Evolutionary conservation across 1,140 invertebrate species (phyloP).

Genomic region (Drosophila nebulosa): DNA sequence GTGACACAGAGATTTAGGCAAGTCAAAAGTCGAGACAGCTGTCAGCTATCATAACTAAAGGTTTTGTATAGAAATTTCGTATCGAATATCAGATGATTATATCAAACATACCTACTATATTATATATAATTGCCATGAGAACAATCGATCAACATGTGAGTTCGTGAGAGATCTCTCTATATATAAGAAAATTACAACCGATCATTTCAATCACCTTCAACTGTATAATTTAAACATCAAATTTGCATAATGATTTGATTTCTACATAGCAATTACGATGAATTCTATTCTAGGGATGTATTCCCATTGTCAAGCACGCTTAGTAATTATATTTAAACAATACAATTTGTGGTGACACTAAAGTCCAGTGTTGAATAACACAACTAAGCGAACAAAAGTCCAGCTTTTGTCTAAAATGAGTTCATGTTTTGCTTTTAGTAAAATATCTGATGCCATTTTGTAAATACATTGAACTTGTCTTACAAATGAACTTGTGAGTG

Average conservation of each 20-base stretch:
- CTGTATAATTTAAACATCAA: not conserved
- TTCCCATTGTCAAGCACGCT: not conserved
- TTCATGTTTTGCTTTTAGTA: not conserved
- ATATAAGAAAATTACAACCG: not conserved
- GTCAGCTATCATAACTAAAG: not conserved
- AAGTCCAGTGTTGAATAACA: not conserved
- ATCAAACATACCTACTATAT: not conserved
- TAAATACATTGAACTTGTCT: not conserved
- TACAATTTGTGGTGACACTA: not conserved
- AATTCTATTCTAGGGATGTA: not conserved
- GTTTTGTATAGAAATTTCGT: not conserved
- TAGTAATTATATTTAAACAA: not conserved
- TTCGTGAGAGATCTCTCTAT: not conserved
- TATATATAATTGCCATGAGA: not conserved
- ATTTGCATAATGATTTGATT: not conserved
- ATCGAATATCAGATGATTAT: not conserved
- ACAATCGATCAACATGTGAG: not conserved
- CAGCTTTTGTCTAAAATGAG: not conserved
- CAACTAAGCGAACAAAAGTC: not conserved
- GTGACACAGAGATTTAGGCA: no score
- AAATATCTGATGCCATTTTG: not conserved
- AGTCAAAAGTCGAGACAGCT: not conserved
- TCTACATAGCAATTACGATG: not conserved
- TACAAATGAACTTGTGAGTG: not conserved
- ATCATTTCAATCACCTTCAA: not conserved